phyloP scores from a whole-genome alignment of 2,888 invertebrate genomes.

The Ectobius pallidus region DNA sequence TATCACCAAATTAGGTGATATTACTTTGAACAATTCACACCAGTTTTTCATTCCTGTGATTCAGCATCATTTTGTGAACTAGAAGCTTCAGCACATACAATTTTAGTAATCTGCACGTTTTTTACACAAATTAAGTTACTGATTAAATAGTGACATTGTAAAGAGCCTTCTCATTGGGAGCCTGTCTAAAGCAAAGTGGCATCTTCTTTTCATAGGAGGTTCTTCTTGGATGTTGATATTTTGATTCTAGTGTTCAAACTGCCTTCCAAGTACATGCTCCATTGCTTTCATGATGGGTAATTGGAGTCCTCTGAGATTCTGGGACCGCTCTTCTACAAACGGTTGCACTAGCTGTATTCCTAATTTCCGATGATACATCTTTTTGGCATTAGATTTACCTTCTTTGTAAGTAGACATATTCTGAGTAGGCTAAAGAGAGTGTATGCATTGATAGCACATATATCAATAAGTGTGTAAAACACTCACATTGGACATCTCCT shows the following conservation, averaged over 20 bases:
- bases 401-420: not conserved
- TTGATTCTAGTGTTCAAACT: not conserved
- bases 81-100: not conserved
- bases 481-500: not conserved
- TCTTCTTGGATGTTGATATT: not conserved
- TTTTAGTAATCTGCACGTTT: not conserved
- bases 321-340: not conserved
- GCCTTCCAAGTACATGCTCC: not conserved
- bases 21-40: too few species aligned
- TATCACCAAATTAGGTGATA: not conserved
- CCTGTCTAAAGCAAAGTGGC: not conserved
- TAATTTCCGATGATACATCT: too few species aligned
- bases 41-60: not conserved
- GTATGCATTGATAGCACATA: not conserved
- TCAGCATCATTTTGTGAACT: not conserved
- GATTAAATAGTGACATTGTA: not conserved
- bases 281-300: not conserved
- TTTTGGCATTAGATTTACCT: not conserved
- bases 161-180: not conserved
- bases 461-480: not conserved
- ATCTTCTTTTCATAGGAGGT: not conserved
- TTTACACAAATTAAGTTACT: not conserved
- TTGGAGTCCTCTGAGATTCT: not conserved
- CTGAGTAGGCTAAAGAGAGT: not conserved
- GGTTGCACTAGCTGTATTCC: not conserved